Evolutionary conservation across 2,113 vertebrate genomes (phyloP).

Genomic region (Hydropotes inermis): DNA sequence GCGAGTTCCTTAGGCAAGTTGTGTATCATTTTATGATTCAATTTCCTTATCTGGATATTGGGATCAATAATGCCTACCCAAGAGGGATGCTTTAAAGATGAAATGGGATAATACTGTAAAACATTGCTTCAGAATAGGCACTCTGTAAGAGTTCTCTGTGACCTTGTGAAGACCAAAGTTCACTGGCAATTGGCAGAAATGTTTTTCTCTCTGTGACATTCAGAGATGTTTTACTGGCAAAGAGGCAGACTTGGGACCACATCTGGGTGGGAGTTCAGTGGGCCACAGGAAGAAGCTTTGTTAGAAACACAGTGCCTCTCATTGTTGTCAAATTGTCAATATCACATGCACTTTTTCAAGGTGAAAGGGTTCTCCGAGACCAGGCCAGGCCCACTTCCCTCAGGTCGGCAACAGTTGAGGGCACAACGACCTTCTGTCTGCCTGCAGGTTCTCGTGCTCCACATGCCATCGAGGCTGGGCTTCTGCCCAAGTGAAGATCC

Average conservation of each 20-base stretch:
- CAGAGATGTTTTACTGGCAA: neutral
- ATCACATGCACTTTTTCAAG: neutral
- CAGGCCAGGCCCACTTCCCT: neutral
- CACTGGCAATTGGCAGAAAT: neutral
- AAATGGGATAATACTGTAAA: neutral
- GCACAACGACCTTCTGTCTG: neutral
- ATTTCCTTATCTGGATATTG: neutral
- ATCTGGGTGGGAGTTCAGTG: neutral
- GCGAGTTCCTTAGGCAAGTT: neutral
- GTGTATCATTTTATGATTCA: neutral
- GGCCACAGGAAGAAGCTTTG: neutral
- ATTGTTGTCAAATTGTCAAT: neutral
- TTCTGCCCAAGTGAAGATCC: constrained; percentile 34
- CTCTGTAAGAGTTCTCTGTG: neutral
- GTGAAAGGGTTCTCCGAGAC: neutral
- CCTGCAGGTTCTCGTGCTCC: constrained; percentile 48
- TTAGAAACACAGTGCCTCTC: neutral
- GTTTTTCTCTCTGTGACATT: neutral
- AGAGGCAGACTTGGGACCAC: neutral
- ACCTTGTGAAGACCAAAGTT: neutral
- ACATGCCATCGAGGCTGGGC: constrained; percentile 1
- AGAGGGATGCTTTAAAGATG: neutral
- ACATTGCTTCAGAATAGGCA: neutral
- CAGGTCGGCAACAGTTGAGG: neutral
- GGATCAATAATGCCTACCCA: neutral